Evolutionary conservation across 2,888 invertebrate species (phyloP).

Genomic region (Chalcosyrphus nemorum): DNA sequence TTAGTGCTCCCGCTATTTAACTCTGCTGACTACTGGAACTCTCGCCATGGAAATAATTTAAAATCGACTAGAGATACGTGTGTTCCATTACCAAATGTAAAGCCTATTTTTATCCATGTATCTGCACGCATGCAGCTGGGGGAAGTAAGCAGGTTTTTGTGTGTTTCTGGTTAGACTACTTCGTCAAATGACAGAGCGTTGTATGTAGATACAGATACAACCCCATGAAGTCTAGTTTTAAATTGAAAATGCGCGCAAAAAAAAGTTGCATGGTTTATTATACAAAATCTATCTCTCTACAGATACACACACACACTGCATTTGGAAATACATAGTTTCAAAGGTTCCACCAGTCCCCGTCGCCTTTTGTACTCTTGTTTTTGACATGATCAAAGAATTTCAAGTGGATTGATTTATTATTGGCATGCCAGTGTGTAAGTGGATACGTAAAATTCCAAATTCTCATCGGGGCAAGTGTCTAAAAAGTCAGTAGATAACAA

Average conservation of each 20-base stretch:
- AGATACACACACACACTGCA: not conserved
- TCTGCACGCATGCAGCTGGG: conserved; percentile 38
- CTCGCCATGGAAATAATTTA: conserved; percentile 18
- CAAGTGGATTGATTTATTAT: conserved; percentile 66
- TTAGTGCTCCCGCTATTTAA: conserved; percentile 34
- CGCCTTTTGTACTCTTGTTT: not conserved
- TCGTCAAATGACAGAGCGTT: conserved; percentile 52
- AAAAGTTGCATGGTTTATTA: conserved; percentile 64
- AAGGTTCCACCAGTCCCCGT: conserved; percentile 18
- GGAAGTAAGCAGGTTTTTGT: conserved; percentile 22
- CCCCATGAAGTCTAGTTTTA: not conserved
- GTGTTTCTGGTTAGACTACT: conserved; percentile 67
- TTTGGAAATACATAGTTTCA: conserved; percentile 59
- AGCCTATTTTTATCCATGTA: conserved; percentile 38
- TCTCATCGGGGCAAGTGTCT: conserved; percentile 45
- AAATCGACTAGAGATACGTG: conserved; percentile 30
- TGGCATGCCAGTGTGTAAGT: conserved; percentile 40
- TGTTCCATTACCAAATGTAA: conserved; percentile 33
- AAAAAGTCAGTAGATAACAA: conserved; percentile 20
- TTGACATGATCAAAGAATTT: conserved; percentile 59
- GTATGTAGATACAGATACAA: not conserved
- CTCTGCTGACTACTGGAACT: conserved; percentile 14
- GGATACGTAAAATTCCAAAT: conserved; percentile 46
- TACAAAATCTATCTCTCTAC: conserved; percentile 52
- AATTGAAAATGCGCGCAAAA: conserved; percentile 48